Base-by-base conservation (phyloP, 2,113 vertebrate genomes). In the Rhea americana region DNA sequence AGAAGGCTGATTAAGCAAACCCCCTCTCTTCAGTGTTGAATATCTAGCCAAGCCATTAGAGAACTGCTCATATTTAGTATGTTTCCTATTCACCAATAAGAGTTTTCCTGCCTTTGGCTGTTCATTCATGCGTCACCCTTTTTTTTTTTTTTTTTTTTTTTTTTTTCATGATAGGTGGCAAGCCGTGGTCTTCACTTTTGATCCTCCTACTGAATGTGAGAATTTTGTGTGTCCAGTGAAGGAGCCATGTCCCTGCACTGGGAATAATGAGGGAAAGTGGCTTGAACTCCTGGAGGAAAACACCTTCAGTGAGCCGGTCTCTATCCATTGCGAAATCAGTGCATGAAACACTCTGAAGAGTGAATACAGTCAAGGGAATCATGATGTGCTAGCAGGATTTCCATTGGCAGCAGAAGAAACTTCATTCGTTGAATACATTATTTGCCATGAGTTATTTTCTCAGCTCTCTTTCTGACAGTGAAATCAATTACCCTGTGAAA, bases 401-500 rank as follows among this genome's bases (percentile, higher is more conserved):
- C 45, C 70, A 30, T 7, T 45, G 81, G 48, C 77, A 90, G 71
- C 18, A 11, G 50, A 67, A 73, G 74, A 76, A 91, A 82, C 26
- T 32, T 89, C 51, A 72, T 70, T 56, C 9, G 15, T 4, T 30
- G 20, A 82, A 79, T 39, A 30, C 16, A 7, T 85, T 73, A 62
- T 82, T 78, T 92, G 70, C 67, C 1, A 0, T 53, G 35, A 93
- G 47, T 85, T 89, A 58, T 93, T 95, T 92, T 84, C 74, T 65
- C 6, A 0, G 48, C 35, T 73, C 51, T 71, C 25, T 62, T 95
- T 89, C 74, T 85, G 78, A 50, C 77, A 88, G 4, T 1, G 41
- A 91, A 84, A 87, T 81, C 74, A 37, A 82, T 86, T 87, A 73
- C 62, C 25, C 73, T 53, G 20, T 53, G 87, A 80, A 62, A 87